These are phyloP conservation scores for Pasiphila rectangulata DNA, from an alignment of 2,888 invertebrate species.

Conservation along the genomic window DNA sequence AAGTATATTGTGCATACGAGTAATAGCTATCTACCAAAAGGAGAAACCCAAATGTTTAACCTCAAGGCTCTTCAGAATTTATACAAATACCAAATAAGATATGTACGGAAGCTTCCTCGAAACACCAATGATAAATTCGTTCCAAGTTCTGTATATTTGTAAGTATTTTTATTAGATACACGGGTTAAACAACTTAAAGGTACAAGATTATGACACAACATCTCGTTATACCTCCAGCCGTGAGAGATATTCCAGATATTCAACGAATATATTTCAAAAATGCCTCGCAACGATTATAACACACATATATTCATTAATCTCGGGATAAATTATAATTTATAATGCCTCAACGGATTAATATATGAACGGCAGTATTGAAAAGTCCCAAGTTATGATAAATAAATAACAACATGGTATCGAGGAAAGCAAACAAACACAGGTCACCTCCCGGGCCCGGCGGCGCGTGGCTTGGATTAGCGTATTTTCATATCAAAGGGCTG, in stretches of 20 bases:
- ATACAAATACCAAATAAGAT: not conserved
- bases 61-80: too few relatives aligned
- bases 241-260: conserved; percentile 51
- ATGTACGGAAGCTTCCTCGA: not conserved
- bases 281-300: conserved; percentile 59
- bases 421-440: conserved; percentile 63
- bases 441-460: conserved; percentile 59
- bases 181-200: conserved; percentile 24
- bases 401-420: conserved; percentile 63
- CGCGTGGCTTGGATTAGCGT: conserved; percentile 76
- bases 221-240: conserved; percentile 30
- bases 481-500: conserved; percentile 78
- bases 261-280: conserved; percentile 51
- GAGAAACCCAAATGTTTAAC: too few relatives aligned
- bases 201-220: conserved; percentile 31
- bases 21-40: too few relatives aligned
- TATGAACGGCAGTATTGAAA: conserved; percentile 67
- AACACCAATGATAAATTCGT: conserved; percentile 3
- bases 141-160: conserved; percentile 16
- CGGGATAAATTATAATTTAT: conserved; percentile 66
- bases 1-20: too few relatives aligned
- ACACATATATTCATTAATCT: conserved; percentile 67
- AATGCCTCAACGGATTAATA: conserved; percentile 56
- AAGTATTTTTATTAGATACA: conserved; percentile 31
- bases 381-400: conserved; percentile 66